These are phyloP conservation scores for Alcis repandata DNA, from an alignment of 2,888 invertebrate genomes.

Conservation along the genomic window DNA sequence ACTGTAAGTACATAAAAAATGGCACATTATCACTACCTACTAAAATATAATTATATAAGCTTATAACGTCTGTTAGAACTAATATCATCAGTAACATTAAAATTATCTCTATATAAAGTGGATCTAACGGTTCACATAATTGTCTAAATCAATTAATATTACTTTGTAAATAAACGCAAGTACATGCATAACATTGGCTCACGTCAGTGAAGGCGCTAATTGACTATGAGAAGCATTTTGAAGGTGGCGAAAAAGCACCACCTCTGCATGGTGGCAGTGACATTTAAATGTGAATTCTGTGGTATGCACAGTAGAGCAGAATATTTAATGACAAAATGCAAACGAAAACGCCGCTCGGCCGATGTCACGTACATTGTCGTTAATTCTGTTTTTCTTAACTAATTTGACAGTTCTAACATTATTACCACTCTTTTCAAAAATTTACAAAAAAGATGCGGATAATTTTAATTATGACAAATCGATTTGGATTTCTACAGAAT, in stretches of 20 bases:
- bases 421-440: no score
- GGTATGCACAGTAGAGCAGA: neutral
- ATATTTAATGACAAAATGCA: neutral
- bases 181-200: no score
- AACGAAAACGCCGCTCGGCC: no score
- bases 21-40: conserved; percentile 39
- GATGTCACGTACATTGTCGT: no score
- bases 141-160: conserved; percentile 17
- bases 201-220: neutral
- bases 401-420: no score
- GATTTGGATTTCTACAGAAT: neutral
- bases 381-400: no score
- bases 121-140: conserved; percentile 21
- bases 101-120: conserved; percentile 28
- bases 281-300: neutral
- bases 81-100: conserved; percentile 32
- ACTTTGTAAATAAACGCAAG: neutral
- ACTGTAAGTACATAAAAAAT: conserved; percentile 42
- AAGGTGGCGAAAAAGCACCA: neutral
- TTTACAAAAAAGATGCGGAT: no score
- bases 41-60: conserved; percentile 48
- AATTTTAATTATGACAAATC: no score
- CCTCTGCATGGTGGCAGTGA: no score
- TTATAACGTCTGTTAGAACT: conserved; percentile 47
- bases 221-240: neutral